Evolutionary conservation across 2,797 vertebrate genomes (phyloP).

Genomic region (Pangasius krempfi): DNA sequence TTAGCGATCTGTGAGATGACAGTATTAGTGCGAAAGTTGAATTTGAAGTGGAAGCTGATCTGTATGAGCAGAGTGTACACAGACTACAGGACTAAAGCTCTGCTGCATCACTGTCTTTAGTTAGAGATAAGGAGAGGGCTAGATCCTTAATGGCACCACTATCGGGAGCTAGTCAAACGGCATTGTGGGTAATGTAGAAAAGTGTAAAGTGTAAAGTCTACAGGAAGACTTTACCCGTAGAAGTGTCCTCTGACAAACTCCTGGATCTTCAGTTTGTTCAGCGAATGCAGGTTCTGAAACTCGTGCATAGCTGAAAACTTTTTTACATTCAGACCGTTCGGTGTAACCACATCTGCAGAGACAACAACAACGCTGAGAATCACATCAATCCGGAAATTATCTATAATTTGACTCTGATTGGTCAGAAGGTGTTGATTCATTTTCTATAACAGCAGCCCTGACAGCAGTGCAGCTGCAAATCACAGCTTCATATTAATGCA

Average conservation of each 20-base stretch:
- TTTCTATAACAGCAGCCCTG: too few relatives aligned
- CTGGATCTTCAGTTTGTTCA: constrained; percentile 88
- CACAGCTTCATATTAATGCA: neutral
- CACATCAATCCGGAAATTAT: neutral
- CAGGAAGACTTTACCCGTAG: constrained; percentile 82
- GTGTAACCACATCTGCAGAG: constrained; percentile 88
- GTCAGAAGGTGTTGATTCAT: neutral
- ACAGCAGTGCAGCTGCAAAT: too few relatives aligned
- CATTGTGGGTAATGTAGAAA: neutral
- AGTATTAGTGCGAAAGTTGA: neutral
- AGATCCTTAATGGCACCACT: neutral
- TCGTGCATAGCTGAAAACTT: constrained; percentile 98
- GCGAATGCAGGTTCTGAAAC: constrained; percentile 95
- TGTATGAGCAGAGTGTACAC: neutral
- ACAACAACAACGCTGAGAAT: neutral
- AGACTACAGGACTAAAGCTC: neutral
- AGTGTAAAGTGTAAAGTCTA: neutral
- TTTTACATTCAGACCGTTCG: constrained; percentile 94
- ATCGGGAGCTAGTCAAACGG: neutral
- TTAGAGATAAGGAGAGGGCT: neutral
- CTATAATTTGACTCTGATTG: neutral
- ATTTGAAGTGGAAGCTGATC: neutral
- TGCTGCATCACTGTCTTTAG: neutral
- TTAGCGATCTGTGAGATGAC: neutral
- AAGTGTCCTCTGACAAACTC: constrained; percentile 97